These are phyloP conservation scores for Dichetophora obliterata DNA, from an alignment of 2,888 invertebrate genomes.

Conservation along the genomic window DNA sequence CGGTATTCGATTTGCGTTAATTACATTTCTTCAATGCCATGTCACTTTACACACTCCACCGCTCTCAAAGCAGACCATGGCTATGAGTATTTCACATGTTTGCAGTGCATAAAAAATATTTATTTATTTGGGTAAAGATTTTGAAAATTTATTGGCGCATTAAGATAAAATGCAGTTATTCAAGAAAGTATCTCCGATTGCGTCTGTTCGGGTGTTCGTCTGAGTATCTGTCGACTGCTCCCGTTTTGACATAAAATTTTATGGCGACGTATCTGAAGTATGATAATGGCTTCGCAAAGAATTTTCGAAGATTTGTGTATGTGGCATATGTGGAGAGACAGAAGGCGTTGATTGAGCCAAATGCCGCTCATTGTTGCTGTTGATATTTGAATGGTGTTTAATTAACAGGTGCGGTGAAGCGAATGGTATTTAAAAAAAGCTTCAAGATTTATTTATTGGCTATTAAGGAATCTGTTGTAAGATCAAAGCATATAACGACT, in stretches of 20 bases:
- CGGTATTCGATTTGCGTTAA: constrained; percentile 53
- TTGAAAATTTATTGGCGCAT: constrained; percentile 67
- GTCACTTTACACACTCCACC: constrained; percentile 48
- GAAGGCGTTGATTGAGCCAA: not conserved
- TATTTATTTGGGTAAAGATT: constrained; percentile 62
- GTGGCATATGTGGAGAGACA: constrained; percentile 11
- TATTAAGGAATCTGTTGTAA: not conserved
- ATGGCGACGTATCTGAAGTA: constrained; percentile 26
- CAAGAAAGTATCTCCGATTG: not conserved
- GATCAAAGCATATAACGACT: not conserved
- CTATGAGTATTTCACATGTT: not conserved
- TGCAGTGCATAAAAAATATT: constrained; percentile 34
- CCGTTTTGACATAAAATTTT: constrained; percentile 41
- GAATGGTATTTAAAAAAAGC: not conserved
- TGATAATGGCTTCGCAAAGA: constrained; percentile 26
- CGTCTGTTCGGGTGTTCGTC: not conserved
- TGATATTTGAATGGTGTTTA: not conserved
- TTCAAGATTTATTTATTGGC: constrained; percentile 8
- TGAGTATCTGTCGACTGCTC: constrained; percentile 1
- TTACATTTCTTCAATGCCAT: constrained; percentile 61
- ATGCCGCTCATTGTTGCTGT: not conserved
- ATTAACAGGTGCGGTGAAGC: constrained; percentile 29
- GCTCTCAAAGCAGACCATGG: not conserved
- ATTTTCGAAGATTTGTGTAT: constrained; percentile 14
- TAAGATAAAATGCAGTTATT: constrained; percentile 59